Evolutionary conservation across 2,797 vertebrate species (phyloP).

Genomic region (Simalia tracyae): DNA sequence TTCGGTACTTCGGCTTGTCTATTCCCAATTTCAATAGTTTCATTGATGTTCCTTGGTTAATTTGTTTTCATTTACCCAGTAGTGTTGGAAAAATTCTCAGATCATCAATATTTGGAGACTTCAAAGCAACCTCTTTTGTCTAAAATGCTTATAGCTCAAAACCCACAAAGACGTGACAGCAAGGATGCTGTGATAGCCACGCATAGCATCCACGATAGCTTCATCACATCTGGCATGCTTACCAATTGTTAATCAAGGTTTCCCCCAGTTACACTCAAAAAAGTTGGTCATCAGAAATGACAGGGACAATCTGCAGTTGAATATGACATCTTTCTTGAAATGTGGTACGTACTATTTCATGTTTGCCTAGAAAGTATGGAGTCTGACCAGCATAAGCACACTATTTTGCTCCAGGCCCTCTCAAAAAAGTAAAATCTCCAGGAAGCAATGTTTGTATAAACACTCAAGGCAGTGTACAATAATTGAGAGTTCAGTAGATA

Average conservation of each 20-base stretch:
- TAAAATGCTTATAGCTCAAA: conserved; percentile 9
- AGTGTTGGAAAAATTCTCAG: conserved; percentile 34
- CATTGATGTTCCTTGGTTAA: conserved; percentile 16
- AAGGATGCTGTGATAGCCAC: background rate
- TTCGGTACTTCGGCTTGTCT: conserved; percentile 32
- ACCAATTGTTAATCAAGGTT: background rate
- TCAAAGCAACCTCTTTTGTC: conserved; percentile 31
- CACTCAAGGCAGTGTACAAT: background rate
- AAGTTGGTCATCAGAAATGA: background rate
- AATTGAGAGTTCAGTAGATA: background rate
- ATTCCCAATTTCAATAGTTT: conserved; percentile 21
- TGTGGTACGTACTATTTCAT: background rate
- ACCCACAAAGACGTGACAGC: background rate
- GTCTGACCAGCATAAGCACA: background rate
- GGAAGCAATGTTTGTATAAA: background rate
- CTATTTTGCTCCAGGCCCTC: background rate
- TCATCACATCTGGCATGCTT: background rate
- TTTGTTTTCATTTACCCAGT: background rate
- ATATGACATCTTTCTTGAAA: background rate
- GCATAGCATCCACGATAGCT: background rate
- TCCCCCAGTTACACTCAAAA: background rate
- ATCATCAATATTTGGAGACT: conserved; percentile 28
- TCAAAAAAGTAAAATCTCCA: too few species aligned
- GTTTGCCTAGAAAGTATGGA: background rate
- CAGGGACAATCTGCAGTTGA: background rate